These are phyloP conservation scores for Heterodera carotae DNA, from an alignment of 1,140 invertebrate species.

Conservation along the genomic window DNA sequence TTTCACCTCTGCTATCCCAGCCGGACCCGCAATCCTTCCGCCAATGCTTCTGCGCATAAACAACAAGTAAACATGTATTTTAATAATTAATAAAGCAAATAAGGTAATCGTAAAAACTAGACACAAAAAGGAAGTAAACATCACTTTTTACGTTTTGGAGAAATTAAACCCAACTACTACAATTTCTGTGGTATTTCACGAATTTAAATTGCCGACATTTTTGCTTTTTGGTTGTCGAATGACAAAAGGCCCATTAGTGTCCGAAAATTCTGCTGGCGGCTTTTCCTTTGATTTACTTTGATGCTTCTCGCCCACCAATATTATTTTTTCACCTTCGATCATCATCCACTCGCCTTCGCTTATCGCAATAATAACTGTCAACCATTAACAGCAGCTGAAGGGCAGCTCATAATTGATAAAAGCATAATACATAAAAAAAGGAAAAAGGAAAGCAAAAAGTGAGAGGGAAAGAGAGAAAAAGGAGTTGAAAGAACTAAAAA, in stretches of 20 bases:
- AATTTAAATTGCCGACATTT: neutral
- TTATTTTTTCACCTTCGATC: neutral
- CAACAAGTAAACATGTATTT: neutral
- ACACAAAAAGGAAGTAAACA: neutral
- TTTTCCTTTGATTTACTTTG: slow-evolving; percentile 7
- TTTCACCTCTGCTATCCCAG: too few species aligned
- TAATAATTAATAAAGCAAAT: neutral
- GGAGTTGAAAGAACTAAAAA: neutral
- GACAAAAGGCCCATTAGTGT: neutral
- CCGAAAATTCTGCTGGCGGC: neutral
- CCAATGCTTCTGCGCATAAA: slow-evolving; percentile 11
- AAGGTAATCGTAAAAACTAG: neutral
- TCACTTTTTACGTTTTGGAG: neutral
- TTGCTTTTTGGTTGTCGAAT: neutral
- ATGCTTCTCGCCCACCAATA: neutral
- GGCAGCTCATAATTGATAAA: slow-evolving; percentile 1
- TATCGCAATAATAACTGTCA: slow-evolving; percentile 2
- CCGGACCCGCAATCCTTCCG: neutral
- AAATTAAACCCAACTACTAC: too few species aligned
- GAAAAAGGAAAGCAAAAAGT: neutral
- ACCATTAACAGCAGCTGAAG: neutral
- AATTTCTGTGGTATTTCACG: too few species aligned
- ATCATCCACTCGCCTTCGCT: neutral
- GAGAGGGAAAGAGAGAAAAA: neutral
- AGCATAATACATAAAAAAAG: neutral